Base-by-base conservation (phyloP, 1,140 invertebrate species). In the Platorchestia sp. region DNA sequence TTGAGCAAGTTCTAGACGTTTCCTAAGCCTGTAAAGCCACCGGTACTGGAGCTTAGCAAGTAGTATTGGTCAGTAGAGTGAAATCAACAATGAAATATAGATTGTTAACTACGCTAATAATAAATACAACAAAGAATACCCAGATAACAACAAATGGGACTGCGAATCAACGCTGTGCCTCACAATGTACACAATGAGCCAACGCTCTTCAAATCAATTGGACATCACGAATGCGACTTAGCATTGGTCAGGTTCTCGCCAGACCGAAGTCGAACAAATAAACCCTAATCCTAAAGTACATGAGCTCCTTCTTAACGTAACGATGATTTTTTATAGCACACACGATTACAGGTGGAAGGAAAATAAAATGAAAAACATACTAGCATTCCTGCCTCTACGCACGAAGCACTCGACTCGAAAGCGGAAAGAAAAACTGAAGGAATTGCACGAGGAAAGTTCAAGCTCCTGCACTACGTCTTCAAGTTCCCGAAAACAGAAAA, bases 51-150 rank as follows among this genome's bases (percentile, higher is more conserved):
- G 87, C 91, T 93, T 93, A 93, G 44, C 87, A 93, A 93, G 45
- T 93, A 93, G 43, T 45, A 47, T 93, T 93, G 91, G 91, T 93
- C 91, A 93, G 91, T 47, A 47, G 91, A 93, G 91, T 10, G 36
- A 45, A 93, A 45, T 45, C 91, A 93, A 93, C 45, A 93, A 44
- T 47, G 91, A n/a, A 47, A 36, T 90, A 22, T 42, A 44, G n/a
- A 89, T 89, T 41, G 87, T 89, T 89, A 89, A 89, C 87, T 89
- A 42, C 87, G n/a, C n/a, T 89, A 89, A 16, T 89, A 89, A 89
- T 89, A 89, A 89, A 89, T 89, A 89, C 87, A 89, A 89, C 87
- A 89, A 89, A 89, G 87, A 89, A 89, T 89, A 89, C 87, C 87
- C 87, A 89, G 87, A 41, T 89, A 89, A 89, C 87, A 89, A 89